Percentiles rank a stretch among this genome's conserved stretches.
phyloP scores from a whole-genome alignment of 2,797 vertebrate species.

The Poecile montanus region DNA sequence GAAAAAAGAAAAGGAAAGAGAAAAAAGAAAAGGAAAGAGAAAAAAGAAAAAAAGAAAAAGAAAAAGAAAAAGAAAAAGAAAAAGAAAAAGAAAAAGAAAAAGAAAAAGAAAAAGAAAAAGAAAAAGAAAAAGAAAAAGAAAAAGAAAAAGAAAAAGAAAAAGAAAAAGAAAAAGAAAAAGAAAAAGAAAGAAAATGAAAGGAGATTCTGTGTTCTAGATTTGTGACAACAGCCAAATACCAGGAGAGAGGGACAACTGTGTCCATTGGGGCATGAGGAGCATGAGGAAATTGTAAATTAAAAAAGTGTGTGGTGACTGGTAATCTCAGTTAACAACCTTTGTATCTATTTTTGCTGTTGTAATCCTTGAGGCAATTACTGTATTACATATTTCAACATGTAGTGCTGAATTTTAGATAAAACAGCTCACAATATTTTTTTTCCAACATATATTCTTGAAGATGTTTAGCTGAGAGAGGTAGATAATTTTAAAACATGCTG shows the following conservation, averaged over 20 bases:
- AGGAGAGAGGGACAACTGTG: neutral
- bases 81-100: neutral
- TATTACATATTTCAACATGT: neutral
- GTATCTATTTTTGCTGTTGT: neutral
- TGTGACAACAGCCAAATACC: neutral
- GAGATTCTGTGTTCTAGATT: neutral
- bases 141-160: too few relatives aligned
- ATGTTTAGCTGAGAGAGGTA: neutral
- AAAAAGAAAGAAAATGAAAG: accelerated
- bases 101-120: accelerated
- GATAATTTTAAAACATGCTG: neutral
- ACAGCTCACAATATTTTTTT: neutral
- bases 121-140: too few relatives aligned
- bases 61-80: neutral
- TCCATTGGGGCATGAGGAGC: accelerated
- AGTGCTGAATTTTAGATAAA: neutral
- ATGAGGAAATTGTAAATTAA: neutral
- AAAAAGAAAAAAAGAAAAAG: too few relatives aligned
- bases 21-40: neutral
- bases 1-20: neutral
- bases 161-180: neutral
- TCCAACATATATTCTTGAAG: neutral
- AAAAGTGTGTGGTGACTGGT: accelerated
- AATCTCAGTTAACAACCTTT: neutral
- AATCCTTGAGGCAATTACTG: neutral